phyloP scores from a whole-genome alignment of 2,888 invertebrate genomes.

The Drosophila demipolita region DNA sequence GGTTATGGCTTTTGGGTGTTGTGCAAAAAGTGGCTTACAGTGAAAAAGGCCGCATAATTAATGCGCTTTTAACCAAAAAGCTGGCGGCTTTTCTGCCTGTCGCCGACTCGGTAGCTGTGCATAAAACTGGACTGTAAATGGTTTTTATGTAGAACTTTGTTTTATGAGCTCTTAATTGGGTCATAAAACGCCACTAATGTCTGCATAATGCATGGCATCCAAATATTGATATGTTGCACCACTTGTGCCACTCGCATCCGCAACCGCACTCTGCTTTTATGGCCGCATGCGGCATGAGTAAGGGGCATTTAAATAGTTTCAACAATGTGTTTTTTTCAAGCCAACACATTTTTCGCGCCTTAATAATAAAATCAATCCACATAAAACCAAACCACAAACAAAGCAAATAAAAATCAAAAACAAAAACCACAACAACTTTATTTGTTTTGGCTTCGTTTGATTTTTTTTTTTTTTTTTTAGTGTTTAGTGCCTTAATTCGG shows the following conservation, averaged over 20 bases:
- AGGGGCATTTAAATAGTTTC: slow-evolving; percentile 16
- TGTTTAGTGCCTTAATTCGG: slow-evolving; percentile 22
- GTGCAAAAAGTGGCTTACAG: slow-evolving; percentile 25
- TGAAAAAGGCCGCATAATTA: slow-evolving; percentile 64
- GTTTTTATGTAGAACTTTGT: slow-evolving; percentile 20
- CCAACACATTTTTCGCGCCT: slow-evolving; percentile 47
- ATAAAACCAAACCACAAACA: slow-evolving; percentile 39
- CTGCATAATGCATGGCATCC: slow-evolving; percentile 43
- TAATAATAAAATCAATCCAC: slow-evolving; percentile 21
- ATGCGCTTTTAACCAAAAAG: slow-evolving; percentile 53
- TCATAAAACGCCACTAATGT: slow-evolving; percentile 66
- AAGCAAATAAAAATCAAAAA: slow-evolving; percentile 6
- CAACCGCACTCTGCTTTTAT: neutral
- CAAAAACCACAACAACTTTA: slow-evolving; percentile 22
- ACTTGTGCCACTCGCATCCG: slow-evolving; percentile 23
- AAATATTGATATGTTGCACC: slow-evolving; percentile 45
- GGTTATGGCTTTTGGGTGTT: slow-evolving; percentile 7
- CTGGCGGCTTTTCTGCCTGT: slow-evolving; percentile 3
- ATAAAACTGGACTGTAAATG: slow-evolving; percentile 34
- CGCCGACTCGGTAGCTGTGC: slow-evolving; percentile 23
- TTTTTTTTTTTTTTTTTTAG: slow-evolving; percentile 24
- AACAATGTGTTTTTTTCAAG: slow-evolving; percentile 28
- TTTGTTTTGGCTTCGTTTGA: slow-evolving; percentile 26
- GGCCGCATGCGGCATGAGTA: slow-evolving; percentile 16
- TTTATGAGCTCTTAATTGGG: slow-evolving; percentile 70